Evolutionary conservation across 2,113 vertebrate genomes (phyloP).

Genomic region (Hemiscyllium ocellatum): DNA sequence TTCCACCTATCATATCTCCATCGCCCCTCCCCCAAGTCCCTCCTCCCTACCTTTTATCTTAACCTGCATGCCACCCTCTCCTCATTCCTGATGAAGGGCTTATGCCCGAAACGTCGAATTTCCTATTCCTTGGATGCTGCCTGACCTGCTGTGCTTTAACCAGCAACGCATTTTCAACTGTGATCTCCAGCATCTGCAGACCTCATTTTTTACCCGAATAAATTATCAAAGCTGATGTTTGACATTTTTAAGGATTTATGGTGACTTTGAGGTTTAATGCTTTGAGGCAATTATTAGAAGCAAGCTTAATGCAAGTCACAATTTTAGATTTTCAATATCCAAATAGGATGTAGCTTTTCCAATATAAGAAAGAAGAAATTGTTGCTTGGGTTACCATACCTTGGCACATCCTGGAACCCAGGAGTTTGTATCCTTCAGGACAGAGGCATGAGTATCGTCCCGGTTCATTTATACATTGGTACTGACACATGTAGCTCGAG

Average conservation of each 20-base stretch:
- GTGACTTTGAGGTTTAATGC: not conserved
- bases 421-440: constrained; percentile 85
- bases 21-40: no score
- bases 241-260: not conserved
- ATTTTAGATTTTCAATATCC: constrained; percentile 4
- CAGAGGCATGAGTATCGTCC: constrained; percentile 83
- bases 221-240: not conserved
- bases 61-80: no score
- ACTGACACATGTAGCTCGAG: constrained; percentile 82
- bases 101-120: no score
- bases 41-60: no score
- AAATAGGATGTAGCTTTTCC: not conserved
- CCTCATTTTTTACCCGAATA: no score
- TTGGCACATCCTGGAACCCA: constrained; percentile 78
- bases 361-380: not conserved
- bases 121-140: no score
- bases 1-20: no score
- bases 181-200: no score
- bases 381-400: constrained; percentile 54
- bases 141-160: no score
- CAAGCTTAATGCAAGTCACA: not conserved
- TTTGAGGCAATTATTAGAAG: not conserved
- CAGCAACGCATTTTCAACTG: no score
- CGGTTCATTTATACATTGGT: constrained; percentile 82
- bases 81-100: no score